Percentiles rank a stretch among this genome's conserved stretches.
These are phyloP conservation scores for Cheilosia variabilis DNA, from an alignment of 2,888 invertebrate species.

Conservation along the genomic window DNA sequence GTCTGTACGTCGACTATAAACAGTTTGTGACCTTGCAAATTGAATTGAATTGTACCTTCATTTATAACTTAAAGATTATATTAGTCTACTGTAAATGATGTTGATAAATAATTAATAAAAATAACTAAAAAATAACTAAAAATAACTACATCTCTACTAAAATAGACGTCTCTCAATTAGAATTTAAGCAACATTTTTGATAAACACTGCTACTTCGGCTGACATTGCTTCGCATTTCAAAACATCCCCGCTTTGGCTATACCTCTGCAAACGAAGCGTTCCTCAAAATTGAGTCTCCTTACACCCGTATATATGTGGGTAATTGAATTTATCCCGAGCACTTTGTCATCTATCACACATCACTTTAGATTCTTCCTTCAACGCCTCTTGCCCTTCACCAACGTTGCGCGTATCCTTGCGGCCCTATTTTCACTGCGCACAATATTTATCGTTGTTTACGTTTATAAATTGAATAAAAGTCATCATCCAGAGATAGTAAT, in stretches of 20 bases:
- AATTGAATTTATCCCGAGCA: conserved; percentile 46
- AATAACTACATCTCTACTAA: no score
- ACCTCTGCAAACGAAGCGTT: background rate
- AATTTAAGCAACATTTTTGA: no score
- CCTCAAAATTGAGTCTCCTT: conserved; percentile 10
- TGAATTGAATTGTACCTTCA: no score
- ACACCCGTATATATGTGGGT: conserved; percentile 32
- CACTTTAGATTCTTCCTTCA: conserved; percentile 22
- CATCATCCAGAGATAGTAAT: conserved; percentile 42
- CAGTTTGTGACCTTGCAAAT: no score
- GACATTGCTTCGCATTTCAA: background rate
- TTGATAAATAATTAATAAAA: no score
- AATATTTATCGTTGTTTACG: conserved; percentile 69
- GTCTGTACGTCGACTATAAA: no score
- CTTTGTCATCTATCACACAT: conserved; percentile 55
- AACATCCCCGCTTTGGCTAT: background rate
- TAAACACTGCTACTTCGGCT: background rate
- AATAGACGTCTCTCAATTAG: no score
- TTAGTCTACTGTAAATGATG: no score
- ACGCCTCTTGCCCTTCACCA: conserved; percentile 4
- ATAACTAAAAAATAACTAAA: no score
- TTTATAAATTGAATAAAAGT: conserved; percentile 70
- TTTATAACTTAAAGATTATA: no score
- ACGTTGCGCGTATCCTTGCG: background rate
- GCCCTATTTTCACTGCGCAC: conserved; percentile 24